Percentiles rank a stretch among this genome's conserved stretches.
These are phyloP conservation scores for Chloropsis cyanopogon DNA, from an alignment of 2,113 vertebrate genomes.

Conservation along the genomic window DNA sequence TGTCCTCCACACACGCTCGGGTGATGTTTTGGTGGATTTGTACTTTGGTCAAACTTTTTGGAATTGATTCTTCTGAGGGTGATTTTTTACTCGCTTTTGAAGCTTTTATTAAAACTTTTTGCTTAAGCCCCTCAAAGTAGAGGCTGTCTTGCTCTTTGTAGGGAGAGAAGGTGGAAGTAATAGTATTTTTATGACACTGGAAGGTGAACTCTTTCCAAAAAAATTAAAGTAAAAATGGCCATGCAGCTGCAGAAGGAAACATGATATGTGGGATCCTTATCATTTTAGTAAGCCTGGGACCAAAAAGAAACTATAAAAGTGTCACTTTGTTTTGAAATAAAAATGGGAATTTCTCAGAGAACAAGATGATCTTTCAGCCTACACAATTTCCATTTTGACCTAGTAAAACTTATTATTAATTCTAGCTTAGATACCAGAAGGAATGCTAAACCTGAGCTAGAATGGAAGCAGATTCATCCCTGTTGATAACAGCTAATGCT, in stretches of 20 bases:
- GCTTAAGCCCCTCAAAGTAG: background rate
- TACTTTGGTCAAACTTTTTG: background rate
- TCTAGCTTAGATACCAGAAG: background rate
- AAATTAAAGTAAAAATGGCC: background rate
- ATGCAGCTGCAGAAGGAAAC: background rate
- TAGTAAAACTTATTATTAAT: background rate
- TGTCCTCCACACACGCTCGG: rapidly evolving
- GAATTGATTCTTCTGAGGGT: background rate
- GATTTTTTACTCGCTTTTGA: background rate
- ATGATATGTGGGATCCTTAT: background rate
- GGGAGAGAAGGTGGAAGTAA: background rate
- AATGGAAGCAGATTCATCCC: background rate
- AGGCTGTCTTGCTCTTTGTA: background rate
- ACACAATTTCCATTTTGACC: background rate
- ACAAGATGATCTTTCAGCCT: background rate
- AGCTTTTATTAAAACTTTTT: background rate
- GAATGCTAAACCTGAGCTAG: background rate
- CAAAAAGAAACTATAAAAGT: background rate
- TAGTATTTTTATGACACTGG: background rate
- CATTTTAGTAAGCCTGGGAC: background rate
- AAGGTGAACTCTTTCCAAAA: background rate
- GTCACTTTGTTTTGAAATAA: background rate
- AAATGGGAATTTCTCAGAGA: background rate
- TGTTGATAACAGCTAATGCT: background rate
- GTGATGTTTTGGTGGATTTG: no score